Conservation (phyloP, 2,888 invertebrate species). For the Pycnomerus fuliginosus region DNA sequence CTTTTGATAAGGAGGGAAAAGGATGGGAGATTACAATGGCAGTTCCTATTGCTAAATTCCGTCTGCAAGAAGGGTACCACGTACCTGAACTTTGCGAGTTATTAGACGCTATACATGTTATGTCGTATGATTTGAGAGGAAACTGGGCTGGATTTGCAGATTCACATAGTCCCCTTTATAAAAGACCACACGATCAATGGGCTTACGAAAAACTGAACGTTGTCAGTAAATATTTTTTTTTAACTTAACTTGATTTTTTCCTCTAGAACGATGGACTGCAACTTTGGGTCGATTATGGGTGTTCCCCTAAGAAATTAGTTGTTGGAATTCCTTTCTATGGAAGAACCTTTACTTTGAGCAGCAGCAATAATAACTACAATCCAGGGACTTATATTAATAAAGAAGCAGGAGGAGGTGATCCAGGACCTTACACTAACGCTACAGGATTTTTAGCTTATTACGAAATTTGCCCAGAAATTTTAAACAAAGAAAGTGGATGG, state of each 20-base stretch:
- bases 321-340: conserved; percentile 91
- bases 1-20: conserved; percentile 71
- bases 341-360: conserved; percentile 78
- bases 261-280: conserved; percentile 81
- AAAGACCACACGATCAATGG: conserved; percentile 83
- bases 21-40: conserved; percentile 90
- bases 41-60: conserved; percentile 83
- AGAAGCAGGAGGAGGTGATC: conserved; percentile 84
- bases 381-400: conserved; percentile 87
- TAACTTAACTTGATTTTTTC: neutral
- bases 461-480: conserved; percentile 80
- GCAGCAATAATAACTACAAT: conserved; percentile 79
- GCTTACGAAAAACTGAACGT: conserved; percentile 89
- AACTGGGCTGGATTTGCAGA: conserved; percentile 93
- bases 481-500: conserved; percentile 72
- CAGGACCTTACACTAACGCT: conserved; percentile 83
- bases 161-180: conserved; percentile 83
- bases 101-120: conserved; percentile 81
- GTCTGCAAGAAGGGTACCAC: conserved; percentile 86
- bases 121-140: conserved; percentile 83
- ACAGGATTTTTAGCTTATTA: conserved; percentile 86
- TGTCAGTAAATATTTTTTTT: conserved; percentile 57
- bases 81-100: conserved; percentile 87
- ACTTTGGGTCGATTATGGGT: conserved; percentile 87
- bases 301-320: conserved; percentile 81